Evolutionary conservation across 1,140 invertebrate genomes (phyloP).

Genomic region (Bombus sibiricus): DNA sequence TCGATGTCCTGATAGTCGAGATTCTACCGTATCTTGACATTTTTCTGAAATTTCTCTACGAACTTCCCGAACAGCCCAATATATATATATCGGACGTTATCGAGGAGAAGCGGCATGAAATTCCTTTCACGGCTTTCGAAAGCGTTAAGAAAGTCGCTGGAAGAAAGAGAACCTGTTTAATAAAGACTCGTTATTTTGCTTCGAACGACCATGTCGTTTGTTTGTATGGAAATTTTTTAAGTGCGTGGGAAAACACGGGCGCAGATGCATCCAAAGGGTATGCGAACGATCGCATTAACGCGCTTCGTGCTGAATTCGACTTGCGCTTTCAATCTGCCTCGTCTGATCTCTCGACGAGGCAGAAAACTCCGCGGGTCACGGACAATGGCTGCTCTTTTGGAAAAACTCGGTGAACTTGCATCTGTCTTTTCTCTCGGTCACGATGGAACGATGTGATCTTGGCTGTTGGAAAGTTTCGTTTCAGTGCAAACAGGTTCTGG

Average conservation of each 20-base stretch:
- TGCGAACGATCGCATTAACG: background rate
- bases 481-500: no score
- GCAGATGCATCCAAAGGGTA: background rate
- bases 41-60: background rate
- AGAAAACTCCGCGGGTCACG: no score
- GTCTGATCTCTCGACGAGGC: background rate
- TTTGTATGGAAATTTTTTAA: slow-evolving; percentile 47
- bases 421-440: background rate
- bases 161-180: slow-evolving; percentile 48
- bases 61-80: background rate
- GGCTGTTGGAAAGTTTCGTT: background rate
- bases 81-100: slow-evolving; percentile 17
- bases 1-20: no score
- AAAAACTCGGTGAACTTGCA: slow-evolving; percentile 12
- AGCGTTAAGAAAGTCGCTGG: slow-evolving; percentile 45
- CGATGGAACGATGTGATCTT: background rate
- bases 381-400: background rate
- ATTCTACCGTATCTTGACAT: background rate
- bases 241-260: slow-evolving; percentile 25
- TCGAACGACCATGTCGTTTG: slow-evolving; percentile 12
- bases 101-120: slow-evolving; percentile 29
- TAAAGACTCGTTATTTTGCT: slow-evolving; percentile 53
- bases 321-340: slow-evolving; percentile 5
- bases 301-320: background rate
- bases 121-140: slow-evolving; percentile 53